phyloP scores from a whole-genome alignment of 2,797 vertebrate species.

The Helicolenus hilgendorfi region DNA sequence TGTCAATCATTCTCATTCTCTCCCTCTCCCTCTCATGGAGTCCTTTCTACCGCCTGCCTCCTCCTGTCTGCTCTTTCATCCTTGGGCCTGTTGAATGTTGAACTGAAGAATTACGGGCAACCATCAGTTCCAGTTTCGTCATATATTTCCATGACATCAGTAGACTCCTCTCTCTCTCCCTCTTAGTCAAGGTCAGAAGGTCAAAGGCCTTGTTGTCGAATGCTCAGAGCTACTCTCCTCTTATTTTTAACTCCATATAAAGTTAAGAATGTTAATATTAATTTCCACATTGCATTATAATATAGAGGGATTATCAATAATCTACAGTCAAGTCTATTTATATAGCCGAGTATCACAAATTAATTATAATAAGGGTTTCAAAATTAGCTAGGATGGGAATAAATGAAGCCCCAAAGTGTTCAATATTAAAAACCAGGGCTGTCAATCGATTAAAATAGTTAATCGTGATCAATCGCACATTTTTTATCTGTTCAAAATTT shows the following conservation, averaged over 20 bases:
- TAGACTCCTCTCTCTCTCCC: conserved; percentile 9
- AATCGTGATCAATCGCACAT: too few species aligned
- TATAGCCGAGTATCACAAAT: too few species aligned
- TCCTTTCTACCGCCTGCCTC: conserved; percentile 11
- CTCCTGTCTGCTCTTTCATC: conserved; percentile 56
- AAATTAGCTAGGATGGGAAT: background rate
- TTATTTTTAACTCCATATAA: background rate
- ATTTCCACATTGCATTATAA: background rate
- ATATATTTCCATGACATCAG: conserved; percentile 47
- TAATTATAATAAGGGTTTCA: background rate
- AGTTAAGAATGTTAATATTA: background rate
- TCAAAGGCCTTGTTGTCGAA: conserved; percentile 10
- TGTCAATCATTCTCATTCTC: conserved; percentile 59
- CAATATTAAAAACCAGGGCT: background rate
- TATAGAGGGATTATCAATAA: background rate
- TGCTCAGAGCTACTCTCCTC: background rate
- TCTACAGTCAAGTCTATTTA: too few species aligned
- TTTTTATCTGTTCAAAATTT: too few species aligned
- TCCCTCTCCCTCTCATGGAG: background rate
- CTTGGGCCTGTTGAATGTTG: conserved; percentile 45
- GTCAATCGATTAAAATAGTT: too few species aligned
- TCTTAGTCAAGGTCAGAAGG: conserved; percentile 22
- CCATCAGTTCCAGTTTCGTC: conserved; percentile 55
- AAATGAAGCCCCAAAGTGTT: background rate
- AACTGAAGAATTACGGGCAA: conserved; percentile 48